Percentiles rank a stretch among this genome's conserved stretches.
Conservation (phyloP, 2,888 invertebrate species). For the Hymenopus coronatus region DNA sequence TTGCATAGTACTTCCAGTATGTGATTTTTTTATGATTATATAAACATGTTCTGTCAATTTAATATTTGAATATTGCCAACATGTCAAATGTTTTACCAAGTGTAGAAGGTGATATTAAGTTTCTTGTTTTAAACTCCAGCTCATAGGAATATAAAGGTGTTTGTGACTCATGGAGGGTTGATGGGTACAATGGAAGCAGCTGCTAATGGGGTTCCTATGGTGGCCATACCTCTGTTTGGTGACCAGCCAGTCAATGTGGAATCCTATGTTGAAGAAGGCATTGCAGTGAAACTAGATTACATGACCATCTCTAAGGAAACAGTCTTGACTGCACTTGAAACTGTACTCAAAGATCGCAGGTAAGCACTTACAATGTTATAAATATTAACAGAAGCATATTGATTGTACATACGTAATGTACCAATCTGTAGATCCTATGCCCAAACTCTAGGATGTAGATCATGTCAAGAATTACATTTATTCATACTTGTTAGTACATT, state of each 20-base stretch:
- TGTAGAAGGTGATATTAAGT: too few species aligned
- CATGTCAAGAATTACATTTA: too few species aligned
- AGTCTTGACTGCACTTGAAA: conserved; percentile 49
- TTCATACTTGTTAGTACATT: too few species aligned
- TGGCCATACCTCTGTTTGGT: conserved; percentile 65
- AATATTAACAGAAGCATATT: too few species aligned
- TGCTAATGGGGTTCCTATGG: conserved; percentile 62
- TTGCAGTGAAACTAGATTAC: conserved; percentile 54
- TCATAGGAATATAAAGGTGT: conserved; percentile 66
- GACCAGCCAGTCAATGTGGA: conserved; percentile 64
- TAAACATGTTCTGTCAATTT: too few species aligned
- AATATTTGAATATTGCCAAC: too few species aligned
- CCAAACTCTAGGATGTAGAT: too few species aligned
- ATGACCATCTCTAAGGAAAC: conserved; percentile 52
- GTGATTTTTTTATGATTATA: too few species aligned
- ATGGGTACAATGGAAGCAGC: conserved; percentile 67
- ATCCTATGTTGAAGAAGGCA: conserved; percentile 53
- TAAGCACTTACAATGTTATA: conserved; percentile 12
- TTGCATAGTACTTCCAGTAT: too few species aligned
- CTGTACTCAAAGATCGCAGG: conserved; percentile 36
- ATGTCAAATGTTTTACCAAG: too few species aligned
- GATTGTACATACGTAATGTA: too few species aligned
- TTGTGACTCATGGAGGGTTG: conserved; percentile 72
- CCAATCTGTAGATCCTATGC: too few species aligned
- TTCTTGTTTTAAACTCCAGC: conserved; percentile 43